Evolutionary conservation across 2,113 vertebrate species (phyloP), one percentile per base, ranked within the genome.

Genomic region (Regulus satrapa): DNA sequence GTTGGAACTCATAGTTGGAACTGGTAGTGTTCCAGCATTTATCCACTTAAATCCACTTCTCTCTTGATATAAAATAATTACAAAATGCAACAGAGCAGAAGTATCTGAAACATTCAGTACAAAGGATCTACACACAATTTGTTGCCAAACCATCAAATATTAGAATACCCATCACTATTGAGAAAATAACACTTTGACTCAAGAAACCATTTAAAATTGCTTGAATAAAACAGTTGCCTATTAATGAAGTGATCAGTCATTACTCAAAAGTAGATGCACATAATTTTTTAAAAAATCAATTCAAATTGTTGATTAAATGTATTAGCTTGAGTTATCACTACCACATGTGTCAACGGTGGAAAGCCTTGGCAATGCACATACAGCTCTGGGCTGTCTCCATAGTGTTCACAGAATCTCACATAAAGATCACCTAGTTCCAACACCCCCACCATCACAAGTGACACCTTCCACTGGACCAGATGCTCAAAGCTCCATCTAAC

Each of bases 301-400:
- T 32, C 1, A 34, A 36, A 64, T 13, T 56, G 21, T 49, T 79
- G 36, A 58, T 16, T 36, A 43, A 36, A 43, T 36, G 2, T 19
- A 41, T 55, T 73, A 38, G 18, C 9, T 46, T 66, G 9, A 64
- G 10, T 15, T 62, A 75, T 17, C 34, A 67, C 21, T 41, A 31
- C 14, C 23, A 40, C 2, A 43, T 12, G 2, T 19, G 45, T n/a
- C n/a, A 41, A 26, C 0, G 1, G 25, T 13, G 17, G 16, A 26
- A 74, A 19, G 34, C 24, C 41, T 32, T 41, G 13, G 21, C 28
- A 48, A 28, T 31, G 14, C 15, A 83, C 18, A 36, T 0, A 5
- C 4, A 74, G 6, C 5, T 67, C 9, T n/a, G 49, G 13, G 11
- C 17, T 63, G 9, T 31, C 10, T 63, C n/a, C 18, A n/a, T 0